Evolutionary conservation across 2,888 invertebrate genomes (phyloP), one percentile per base, ranked within the genome.

Genomic region (Chydorus sphaericus): DNA sequence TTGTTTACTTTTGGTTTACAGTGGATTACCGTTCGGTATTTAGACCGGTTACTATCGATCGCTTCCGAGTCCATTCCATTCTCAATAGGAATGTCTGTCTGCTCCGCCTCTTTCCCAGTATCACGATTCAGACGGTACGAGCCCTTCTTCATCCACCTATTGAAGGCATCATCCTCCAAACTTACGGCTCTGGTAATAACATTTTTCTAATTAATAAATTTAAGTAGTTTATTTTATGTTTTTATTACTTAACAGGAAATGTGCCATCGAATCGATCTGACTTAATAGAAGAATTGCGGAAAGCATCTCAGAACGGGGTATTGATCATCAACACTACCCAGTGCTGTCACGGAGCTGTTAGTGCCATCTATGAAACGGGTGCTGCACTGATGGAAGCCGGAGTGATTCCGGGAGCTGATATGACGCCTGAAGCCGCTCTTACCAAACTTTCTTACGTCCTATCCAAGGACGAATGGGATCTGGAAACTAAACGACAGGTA

Each of bases 341-440:
- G 67, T 96, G 96, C 66, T 71, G 77, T 0, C 80, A 79, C 52
- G 97, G 96, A 1, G 73, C 81, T 1, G 94, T 97, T 1, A 74
- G 79, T 2, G 74, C 81, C 8, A 73, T 82, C 1, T 97, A 97
- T 66, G 87, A 87, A 65, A 83, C 91, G 54, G 94, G 92, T 55
- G 79, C 83, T 71, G 84, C 73, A 20, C 68, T 86, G 58, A 70
- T 75, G 31, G 77, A 80, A 55, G 76, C 76, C 56, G 90, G 90
- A 1, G 82, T 90, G 1, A 77, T 86, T 28, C 77, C 83, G 1
- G 90, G 91, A 0, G 79, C 75, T 57, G 91, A 92, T 66, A 87
- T 91, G 86, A 96, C 96, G 0, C 84, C 89, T 0, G 96, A 96
- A 69, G 91, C 96, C 0, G 93, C 94, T 0, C 75, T 94, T 8